Evolutionary conservation across 1,140 invertebrate species (phyloP), one percentile per base, ranked within the genome.

Genomic region (Campodea augens): DNA sequence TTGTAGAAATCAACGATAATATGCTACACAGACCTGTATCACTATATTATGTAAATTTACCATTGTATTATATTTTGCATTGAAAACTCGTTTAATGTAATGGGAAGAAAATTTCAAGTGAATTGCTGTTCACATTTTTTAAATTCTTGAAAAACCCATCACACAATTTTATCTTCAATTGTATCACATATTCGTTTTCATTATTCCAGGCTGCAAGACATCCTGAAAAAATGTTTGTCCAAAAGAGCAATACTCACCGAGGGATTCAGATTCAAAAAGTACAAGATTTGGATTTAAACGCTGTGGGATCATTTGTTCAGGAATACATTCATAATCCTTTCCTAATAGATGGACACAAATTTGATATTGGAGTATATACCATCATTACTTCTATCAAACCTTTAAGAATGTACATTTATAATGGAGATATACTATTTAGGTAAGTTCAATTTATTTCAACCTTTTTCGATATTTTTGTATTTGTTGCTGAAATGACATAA

Each of bases 311-410:
- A 25, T 98, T 97, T 62, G 70, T 97, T 1, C 92, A 98, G 57
- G 81, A 92, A 59, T 97, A 79, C 60, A 69, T 84, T 18, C 70
- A 80, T 41, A 79, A 76, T 49, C 90, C 90, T 7, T 78, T 83
- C 48, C 62, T 84, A 13, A 73, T 89, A 2, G 82, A 85, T 57
- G 82, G 81, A 0, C 73, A 86, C 58, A 96, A 95, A 65, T 98
- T 98, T 66, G 92, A 98, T 60, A 88, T 98, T 58, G 92, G 92
- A 15, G 74, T 97, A 18, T 98, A 98, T 63, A 86, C 86, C 0
- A 79, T 86, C 1, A 66, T 96, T 1, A 95, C 91, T 0, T 92
- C 87, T 0, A 71, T 97, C 1, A 72, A 92, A 64, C 92, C 92
- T 10, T 60, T 97, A 1, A 68, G 89, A 53, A 73, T 84, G 0